Evolutionary conservation across 1,140 invertebrate genomes (phyloP), one percentile per base, ranked within the genome.

Genomic region (Maniola jurtina): DNA sequence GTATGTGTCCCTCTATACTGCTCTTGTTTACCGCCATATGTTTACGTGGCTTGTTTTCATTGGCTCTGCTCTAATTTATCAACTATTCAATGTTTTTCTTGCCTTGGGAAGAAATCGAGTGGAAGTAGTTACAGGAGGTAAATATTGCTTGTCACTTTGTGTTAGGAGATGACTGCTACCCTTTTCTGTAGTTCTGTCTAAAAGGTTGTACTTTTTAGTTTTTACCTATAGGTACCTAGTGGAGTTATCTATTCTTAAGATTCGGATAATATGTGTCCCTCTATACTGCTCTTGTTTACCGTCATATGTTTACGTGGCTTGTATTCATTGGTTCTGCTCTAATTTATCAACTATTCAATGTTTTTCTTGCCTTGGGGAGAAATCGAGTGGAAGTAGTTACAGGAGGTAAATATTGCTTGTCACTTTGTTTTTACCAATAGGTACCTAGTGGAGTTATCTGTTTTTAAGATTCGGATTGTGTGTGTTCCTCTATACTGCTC

Each of bases 11-110:
- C 42, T 36, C 61, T 55, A 36, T 47, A 62, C 59, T 65, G 42
- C 64, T 33, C 38, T 61, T 67, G 65, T 67, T 67, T 61, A 67
- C 65, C 10, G 58, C 50, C 65, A 40, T 61, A 45, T 61, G 65
- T 67, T 66, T 67, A 67, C 52, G 65, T 61, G 42, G 42, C 57
- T 61, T 67, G 65, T 66, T 61, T 61, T 66, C 58, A 66, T 66
- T 61, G 65, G 52, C 52, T 14, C 35, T 33, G 59, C 25, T 60
- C 33, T 67, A 67, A 61, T 67, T 67, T 60, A 67, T 67, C 55
- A 61, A 56, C 7, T 61, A 59, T 67, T 64, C 13, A 42, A 64
- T 64, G 15, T 40, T 63, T 63, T 55, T 42, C 16, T 52, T 38
- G 8, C 25, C 48, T 47, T 42, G 8, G 5, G 7, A 2, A 16